Conservation (phyloP, 2,113 vertebrate genomes). For the Callaeas wilsoni region DNA sequence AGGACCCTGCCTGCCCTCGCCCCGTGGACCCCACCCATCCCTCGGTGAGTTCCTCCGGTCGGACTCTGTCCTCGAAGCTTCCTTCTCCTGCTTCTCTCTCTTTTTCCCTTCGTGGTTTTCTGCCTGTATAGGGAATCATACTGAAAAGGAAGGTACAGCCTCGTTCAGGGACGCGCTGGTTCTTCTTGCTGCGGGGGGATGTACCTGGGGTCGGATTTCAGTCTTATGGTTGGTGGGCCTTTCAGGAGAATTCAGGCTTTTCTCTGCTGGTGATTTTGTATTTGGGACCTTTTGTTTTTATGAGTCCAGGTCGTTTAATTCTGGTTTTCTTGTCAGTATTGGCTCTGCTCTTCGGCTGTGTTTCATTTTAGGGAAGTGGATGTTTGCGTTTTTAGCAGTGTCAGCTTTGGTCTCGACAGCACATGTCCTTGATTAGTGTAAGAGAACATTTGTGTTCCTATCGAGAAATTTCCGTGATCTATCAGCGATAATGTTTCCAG, state of each 20-base stretch:
- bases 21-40: accelerated
- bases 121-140: accelerated
- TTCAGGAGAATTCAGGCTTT: accelerated
- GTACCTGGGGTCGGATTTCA: accelerated
- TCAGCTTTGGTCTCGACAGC: accelerated
- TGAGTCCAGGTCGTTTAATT: accelerated
- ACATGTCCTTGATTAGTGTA: accelerated
- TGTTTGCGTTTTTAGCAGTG: accelerated
- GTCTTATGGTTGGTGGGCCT: accelerated
- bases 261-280: accelerated
- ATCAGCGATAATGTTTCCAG: accelerated
- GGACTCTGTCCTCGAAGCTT: accelerated
- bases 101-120: accelerated
- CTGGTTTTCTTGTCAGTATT: accelerated
- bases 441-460: accelerated
- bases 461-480: background rate
- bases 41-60: accelerated
- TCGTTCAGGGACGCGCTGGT: accelerated
- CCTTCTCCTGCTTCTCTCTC: accelerated
- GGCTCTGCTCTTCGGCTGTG: accelerated
- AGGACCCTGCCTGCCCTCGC: no score
- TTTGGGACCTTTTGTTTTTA: accelerated
- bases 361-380: accelerated
- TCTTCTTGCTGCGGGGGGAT: accelerated
- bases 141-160: accelerated